Percentiles rank a stretch among this genome's conserved stretches.
phyloP scores from a whole-genome alignment of 2,113 vertebrate species.

The Balaenoptera acutorostrata region DNA sequence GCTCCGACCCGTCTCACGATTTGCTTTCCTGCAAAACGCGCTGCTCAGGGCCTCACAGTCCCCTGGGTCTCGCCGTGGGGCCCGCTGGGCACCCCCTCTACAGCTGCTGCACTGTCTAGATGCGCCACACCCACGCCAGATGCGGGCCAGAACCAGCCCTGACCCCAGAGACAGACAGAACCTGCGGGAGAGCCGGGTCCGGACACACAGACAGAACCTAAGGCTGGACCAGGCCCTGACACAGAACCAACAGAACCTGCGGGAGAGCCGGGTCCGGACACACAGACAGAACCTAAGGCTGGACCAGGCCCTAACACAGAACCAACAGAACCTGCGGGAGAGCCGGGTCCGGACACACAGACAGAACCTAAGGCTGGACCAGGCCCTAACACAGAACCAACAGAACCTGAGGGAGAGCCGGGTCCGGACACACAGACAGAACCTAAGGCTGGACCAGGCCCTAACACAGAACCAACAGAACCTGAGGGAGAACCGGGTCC shows the following conservation, averaged over 20 bases:
- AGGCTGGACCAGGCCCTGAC: background rate
- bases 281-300: background rate
- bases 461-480: no score
- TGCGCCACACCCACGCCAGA: no score
- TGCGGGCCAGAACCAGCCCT: background rate
- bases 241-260: no score
- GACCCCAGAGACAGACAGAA: background rate
- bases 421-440: background rate
- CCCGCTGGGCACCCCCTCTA: background rate
- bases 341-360: no score
- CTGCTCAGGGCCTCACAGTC: background rate
- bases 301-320: no score
- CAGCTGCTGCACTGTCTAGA: background rate
- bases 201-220: background rate
- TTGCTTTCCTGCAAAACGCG: background rate
- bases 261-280: no score
- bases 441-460: no score
- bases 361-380: no score
- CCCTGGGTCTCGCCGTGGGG: background rate
- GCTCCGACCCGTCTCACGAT: background rate
- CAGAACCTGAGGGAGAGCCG: background rate
- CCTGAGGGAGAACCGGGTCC: no score
- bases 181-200: fast-evolving
- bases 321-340: no score
- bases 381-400: no score